Percentiles rank a stretch among this genome's conserved stretches.
Conservation (phyloP, 2,797 vertebrate species). For the Perodicticus potto region DNA sequence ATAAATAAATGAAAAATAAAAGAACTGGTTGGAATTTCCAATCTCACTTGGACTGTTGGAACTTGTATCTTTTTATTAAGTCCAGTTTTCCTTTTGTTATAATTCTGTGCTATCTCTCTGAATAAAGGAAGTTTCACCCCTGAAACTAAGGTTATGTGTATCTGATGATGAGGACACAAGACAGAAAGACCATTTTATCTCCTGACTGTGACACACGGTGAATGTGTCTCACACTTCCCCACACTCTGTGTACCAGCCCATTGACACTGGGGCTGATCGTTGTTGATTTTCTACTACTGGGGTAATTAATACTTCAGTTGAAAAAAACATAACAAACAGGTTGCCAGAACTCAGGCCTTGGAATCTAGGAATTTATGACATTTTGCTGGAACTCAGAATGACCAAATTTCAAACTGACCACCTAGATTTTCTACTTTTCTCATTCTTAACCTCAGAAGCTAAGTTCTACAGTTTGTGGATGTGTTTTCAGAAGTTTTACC, state of each 20-base stretch:
- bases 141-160: background rate
- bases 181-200: background rate
- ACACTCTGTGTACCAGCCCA: background rate
- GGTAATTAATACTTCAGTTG: slow-evolving; percentile 10
- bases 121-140: slow-evolving; percentile 14
- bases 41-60: background rate
- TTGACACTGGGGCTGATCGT: too few relatives aligned
- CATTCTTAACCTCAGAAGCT: background rate
- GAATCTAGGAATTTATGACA: background rate
- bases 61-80: background rate
- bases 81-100: background rate
- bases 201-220: background rate
- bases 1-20: background rate
- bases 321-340: background rate
- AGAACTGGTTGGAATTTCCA: background rate
- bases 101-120: slow-evolving; percentile 24
- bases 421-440: background rate
- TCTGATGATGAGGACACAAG: background rate
- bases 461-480: background rate
- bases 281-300: background rate
- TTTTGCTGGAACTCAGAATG: slow-evolving; percentile 8
- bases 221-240: background rate
- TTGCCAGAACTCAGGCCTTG: background rate
- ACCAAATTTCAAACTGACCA: background rate
- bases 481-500: slow-evolving; percentile 21